Evolutionary conservation across 2,888 invertebrate species (phyloP).

Genomic region (Aleiodes alternator): DNA sequence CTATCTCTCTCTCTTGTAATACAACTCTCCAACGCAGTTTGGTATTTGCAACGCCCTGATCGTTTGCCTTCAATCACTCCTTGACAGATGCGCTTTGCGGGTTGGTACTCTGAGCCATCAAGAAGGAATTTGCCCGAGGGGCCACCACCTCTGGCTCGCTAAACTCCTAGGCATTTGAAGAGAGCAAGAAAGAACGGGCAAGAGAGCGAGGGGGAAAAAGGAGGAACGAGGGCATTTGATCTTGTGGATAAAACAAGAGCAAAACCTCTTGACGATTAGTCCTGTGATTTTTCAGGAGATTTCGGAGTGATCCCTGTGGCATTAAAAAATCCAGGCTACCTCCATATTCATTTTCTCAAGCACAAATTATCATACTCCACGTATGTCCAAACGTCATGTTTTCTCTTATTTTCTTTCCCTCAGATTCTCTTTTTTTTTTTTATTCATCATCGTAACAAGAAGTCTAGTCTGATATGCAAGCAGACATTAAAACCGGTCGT

Average conservation of each 20-base stretch:
- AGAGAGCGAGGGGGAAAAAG: background rate
- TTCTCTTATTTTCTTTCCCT: background rate
- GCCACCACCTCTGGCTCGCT: conserved; percentile 34
- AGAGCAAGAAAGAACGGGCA: background rate
- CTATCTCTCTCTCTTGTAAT: background rate
- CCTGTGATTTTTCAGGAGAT: conserved; percentile 19
- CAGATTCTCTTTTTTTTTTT: background rate
- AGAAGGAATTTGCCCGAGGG: conserved; percentile 70
- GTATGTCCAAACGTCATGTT: conserved; percentile 29
- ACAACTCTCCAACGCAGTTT: conserved; percentile 34
- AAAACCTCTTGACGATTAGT: conserved; percentile 4
- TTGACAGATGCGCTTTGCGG: conserved; percentile 73
- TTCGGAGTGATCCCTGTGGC: conserved; percentile 20
- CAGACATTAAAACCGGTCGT: conserved; percentile 58
- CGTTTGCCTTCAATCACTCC: conserved; percentile 74
- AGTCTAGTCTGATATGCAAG: conserved; percentile 63
- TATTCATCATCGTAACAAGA: background rate
- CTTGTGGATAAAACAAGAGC: background rate
- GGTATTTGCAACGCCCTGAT: conserved; percentile 60
- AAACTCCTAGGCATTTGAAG: conserved; percentile 30
- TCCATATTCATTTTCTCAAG: conserved; percentile 33
- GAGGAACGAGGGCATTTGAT: background rate
- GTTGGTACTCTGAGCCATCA: conserved; percentile 66
- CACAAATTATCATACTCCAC: conserved; percentile 14
- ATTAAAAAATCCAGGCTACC: conserved; percentile 22